Conservation (phyloP, 2,888 invertebrate species). For the Lepidocyrtoides sp. region DNA sequence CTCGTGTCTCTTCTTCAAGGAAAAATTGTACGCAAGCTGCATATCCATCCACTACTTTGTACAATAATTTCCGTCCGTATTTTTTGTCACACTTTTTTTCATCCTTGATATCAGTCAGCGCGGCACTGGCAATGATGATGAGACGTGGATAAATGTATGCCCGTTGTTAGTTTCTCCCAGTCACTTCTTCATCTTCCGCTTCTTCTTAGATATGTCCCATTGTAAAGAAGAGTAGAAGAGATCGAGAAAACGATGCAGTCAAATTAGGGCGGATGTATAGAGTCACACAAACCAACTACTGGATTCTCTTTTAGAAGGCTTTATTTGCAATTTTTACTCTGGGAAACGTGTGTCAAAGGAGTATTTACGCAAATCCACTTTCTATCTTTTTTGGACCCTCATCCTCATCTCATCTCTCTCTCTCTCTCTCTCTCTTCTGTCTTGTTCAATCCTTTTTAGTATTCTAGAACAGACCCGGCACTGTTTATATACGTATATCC, state of each 20-base stretch:
- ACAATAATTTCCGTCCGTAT: slow-evolving; percentile 5
- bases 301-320: slow-evolving; percentile 50
- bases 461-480: slow-evolving; percentile 38
- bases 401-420: background rate
- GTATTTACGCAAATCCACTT: slow-evolving; percentile 61
- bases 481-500: slow-evolving; percentile 55
- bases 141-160: slow-evolving; percentile 59
- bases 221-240: background rate
- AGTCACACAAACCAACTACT: slow-evolving; percentile 23
- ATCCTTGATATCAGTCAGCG: slow-evolving; percentile 36
- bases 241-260: slow-evolving; percentile 45
- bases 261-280: slow-evolving; percentile 72
- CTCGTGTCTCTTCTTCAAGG: background rate
- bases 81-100: slow-evolving; percentile 47
- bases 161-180: slow-evolving; percentile 36
- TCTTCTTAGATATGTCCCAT: slow-evolving; percentile 13
- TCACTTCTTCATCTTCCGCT: background rate
- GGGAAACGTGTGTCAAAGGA: slow-evolving; percentile 61
- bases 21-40: background rate
- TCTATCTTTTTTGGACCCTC: slow-evolving; percentile 24
- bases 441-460: slow-evolving; percentile 13
- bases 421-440: background rate
- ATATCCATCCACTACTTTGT: background rate
- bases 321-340: slow-evolving; percentile 63
- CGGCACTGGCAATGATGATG: slow-evolving; percentile 16